phyloP scores from a whole-genome alignment of 2,113 vertebrate species.

The Halichoeres trimaculatus region DNA sequence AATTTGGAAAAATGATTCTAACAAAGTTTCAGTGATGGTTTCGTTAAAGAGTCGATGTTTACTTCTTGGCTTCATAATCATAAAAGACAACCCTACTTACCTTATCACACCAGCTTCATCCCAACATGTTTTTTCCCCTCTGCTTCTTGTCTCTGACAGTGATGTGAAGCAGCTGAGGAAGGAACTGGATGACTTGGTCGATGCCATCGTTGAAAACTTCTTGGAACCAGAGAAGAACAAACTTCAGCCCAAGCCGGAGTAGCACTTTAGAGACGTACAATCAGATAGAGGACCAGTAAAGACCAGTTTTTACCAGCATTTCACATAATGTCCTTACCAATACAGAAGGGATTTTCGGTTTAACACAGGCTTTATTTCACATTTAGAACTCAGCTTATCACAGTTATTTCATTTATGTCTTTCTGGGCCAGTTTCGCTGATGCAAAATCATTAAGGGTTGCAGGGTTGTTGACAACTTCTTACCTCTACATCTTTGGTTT shows the following conservation, averaged over 20 bases:
- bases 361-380: neutral
- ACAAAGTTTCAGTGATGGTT: no score
- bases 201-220: constrained; percentile 91
- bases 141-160: constrained; percentile 75
- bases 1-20: no score
- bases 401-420: neutral
- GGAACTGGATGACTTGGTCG: constrained; percentile 89
- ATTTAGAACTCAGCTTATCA: neutral
- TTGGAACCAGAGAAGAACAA: constrained; percentile 94
- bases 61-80: no score
- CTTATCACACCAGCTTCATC: neutral
- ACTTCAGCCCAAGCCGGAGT: constrained; percentile 88
- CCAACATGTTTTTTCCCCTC: neutral
- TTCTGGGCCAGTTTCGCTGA: neutral
- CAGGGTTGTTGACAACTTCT: neutral
- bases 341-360: constrained; percentile 8
- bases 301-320: constrained; percentile 12
- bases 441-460: neutral
- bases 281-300: neutral
- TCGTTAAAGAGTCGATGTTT: neutral
- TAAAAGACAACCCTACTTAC: neutral
- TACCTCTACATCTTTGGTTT: neutral
- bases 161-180: constrained; percentile 88
- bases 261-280: constrained; percentile 32
- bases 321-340: constrained; percentile 47